A percentile compares a stretch with the other conserved stretches of the same genome.
Evolutionary conservation across 2,888 invertebrate species (phyloP).

Genomic region (Parascotia fuliginaria): DNA sequence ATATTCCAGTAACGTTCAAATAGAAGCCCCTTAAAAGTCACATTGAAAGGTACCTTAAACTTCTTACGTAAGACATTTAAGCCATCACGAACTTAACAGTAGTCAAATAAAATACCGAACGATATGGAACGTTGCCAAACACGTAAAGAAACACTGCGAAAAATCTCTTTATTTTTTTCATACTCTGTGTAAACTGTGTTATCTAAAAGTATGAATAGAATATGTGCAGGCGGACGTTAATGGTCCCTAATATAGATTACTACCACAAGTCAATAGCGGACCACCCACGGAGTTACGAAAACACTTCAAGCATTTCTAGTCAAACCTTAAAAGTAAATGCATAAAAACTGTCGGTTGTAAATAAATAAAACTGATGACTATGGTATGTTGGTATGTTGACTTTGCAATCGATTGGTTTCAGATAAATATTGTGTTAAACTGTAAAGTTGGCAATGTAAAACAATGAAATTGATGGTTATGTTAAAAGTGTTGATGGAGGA

Average conservation of each 20-base stretch:
- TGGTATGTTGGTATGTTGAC: neutral
- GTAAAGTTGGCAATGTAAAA: no score
- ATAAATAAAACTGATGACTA: conserved; percentile 10
- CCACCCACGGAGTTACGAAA: conserved; percentile 31
- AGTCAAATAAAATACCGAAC: conserved; percentile 39
- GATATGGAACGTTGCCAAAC: conserved; percentile 50
- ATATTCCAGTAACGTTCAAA: no score
- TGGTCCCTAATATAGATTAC: conserved; percentile 39
- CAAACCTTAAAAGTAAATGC: conserved; percentile 2
- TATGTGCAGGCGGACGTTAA: conserved; percentile 44
- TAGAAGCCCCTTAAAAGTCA: no score
- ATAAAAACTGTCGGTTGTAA: conserved; percentile 9
- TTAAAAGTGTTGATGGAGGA: no score
- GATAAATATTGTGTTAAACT: neutral
- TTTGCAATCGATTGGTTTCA: neutral
- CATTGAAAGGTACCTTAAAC: no score
- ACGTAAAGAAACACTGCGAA: conserved; percentile 35
- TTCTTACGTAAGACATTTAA: no score
- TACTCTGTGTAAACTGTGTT: conserved; percentile 36
- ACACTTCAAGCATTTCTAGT: conserved; percentile 20
- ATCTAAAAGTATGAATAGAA: conserved; percentile 43
- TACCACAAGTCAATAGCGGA: conserved; percentile 19
- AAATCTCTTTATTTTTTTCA: conserved; percentile 44
- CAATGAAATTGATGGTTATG: no score
- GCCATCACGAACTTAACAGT: conserved; percentile 8